phyloP scores from a whole-genome alignment of 2,113 vertebrate species.

The Hyperoodon ampullatus region DNA sequence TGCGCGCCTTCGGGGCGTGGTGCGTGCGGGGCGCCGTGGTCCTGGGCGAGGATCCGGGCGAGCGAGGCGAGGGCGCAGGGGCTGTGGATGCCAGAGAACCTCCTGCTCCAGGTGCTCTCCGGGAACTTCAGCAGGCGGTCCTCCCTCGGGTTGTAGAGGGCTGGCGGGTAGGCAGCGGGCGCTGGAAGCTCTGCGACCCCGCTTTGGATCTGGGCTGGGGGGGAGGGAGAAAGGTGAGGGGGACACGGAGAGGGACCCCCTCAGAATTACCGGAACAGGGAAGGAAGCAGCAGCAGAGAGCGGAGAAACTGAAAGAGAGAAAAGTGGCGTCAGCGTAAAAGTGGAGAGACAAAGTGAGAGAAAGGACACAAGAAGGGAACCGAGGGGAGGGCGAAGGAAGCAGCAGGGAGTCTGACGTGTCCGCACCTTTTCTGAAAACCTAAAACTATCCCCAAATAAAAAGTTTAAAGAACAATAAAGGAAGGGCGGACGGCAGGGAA shows the following conservation, averaged over 20 bases:
- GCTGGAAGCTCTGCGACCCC: background rate
- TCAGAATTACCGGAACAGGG: background rate
- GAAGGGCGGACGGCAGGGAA: background rate
- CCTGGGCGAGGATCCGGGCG: background rate
- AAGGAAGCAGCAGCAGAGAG: background rate
- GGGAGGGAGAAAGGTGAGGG: background rate
- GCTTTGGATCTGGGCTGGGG: background rate
- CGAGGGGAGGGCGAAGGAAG: background rate
- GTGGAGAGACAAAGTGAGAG: background rate
- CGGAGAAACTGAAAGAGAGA: background rate
- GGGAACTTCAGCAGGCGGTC: background rate
- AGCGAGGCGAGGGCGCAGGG: background rate
- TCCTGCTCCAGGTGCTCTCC: background rate
- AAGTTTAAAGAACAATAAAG: background rate
- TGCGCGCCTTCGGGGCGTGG: background rate
- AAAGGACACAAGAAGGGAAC: background rate
- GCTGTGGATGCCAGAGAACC: background rate
- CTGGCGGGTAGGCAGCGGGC: background rate
- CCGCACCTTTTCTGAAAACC: background rate
- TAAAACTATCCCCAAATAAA: background rate
- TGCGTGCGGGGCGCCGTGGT: background rate
- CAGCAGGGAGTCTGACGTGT: background rate
- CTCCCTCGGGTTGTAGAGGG: background rate
- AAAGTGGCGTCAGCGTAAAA: background rate
- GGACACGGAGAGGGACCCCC: background rate